These are phyloP conservation scores for Fragum sueziense DNA, from an alignment of 2,888 invertebrate species.

Conservation along the genomic window DNA sequence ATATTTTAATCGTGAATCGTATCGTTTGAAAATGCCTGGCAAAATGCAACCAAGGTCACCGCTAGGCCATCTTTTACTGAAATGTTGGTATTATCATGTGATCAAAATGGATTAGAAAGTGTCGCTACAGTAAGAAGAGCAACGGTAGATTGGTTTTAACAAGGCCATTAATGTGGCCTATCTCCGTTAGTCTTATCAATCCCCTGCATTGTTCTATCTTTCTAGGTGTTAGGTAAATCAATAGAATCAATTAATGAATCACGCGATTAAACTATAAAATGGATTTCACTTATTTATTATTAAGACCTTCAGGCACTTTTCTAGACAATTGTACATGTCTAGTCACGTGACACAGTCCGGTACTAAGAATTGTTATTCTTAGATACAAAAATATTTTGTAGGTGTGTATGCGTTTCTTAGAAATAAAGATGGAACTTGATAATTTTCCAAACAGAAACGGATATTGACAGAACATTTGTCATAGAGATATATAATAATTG, in stretches of 20 bases:
- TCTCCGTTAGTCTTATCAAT: too few species aligned
- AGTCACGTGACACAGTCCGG: background rate
- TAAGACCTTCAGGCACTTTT: background rate
- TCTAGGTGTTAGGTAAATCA: constrained; percentile 11
- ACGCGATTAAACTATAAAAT: constrained; percentile 46
- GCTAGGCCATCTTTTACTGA: too few species aligned
- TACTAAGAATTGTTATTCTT: background rate
- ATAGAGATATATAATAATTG: too few species aligned
- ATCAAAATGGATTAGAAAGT: too few species aligned
- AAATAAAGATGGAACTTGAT: background rate
- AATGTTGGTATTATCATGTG: too few species aligned
- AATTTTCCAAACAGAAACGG: background rate
- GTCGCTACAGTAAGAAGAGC: too few species aligned
- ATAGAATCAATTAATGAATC: constrained; percentile 47
- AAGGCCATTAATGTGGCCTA: too few species aligned
- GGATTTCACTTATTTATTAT: constrained; percentile 25
- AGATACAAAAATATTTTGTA: background rate
- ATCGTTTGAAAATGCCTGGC: too few species aligned
- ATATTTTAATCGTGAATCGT: too few species aligned
- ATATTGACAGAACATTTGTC: background rate
- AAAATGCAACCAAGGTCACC: too few species aligned
- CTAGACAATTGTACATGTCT: background rate
- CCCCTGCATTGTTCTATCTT: too few species aligned
- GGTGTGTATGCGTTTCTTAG: background rate
- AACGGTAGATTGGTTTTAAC: too few species aligned